Base-by-base conservation (phyloP, 35 echinoderm and acorn worm genomes). In the Ophioderma brevispina region DNA sequence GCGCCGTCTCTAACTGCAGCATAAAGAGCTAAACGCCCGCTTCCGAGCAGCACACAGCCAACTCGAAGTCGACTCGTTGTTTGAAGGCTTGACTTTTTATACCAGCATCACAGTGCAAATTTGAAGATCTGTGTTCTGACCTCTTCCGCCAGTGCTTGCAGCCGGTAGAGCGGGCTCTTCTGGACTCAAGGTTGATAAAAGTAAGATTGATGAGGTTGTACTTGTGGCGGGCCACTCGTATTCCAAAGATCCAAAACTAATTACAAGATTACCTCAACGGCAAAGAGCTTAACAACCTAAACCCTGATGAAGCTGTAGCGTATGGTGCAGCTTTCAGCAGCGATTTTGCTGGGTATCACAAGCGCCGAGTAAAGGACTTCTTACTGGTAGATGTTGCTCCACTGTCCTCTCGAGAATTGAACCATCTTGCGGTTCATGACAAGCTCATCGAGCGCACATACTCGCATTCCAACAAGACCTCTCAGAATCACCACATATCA, bases 341-440 rank as follows among this genome's bases (percentile, higher is more conserved):
- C 88, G 0, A 91, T 94, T 40, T 94, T 37, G 78, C 93, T 76
- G 84, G 84, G 15, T 84, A 95, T 41, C 28, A 89, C 19, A 92
- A 98, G 89, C 56, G 39, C 55, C 18, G 94, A 95, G 86, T 95
- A 23, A 96, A 96, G 79, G 94, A 93, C 15, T 32, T 96, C 82
- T 37, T 92, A 42, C 81, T 92, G 0, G 85, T 89, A 23, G 94
- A 88, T 89, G 94, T 89, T 32, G 55, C 90, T 13, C 90, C 81
- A 0, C 40, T 92, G 19, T 89, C 90, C 43, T 77, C 89, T 11
- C 90, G 94, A 38, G 70, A 92, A 13, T 89, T 91, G 37, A 92
- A 78, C 37, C 80, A 86, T 21, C 90, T 86, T 21, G 90, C 86
- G 18, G 86, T 92, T 30, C 89, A 89, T 90, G 59, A 85, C 0